Percentiles rank a stretch among this genome's conserved stretches.
Conservation (phyloP, 2,797 vertebrate genomes). For the Numenius phaeopus region DNA sequence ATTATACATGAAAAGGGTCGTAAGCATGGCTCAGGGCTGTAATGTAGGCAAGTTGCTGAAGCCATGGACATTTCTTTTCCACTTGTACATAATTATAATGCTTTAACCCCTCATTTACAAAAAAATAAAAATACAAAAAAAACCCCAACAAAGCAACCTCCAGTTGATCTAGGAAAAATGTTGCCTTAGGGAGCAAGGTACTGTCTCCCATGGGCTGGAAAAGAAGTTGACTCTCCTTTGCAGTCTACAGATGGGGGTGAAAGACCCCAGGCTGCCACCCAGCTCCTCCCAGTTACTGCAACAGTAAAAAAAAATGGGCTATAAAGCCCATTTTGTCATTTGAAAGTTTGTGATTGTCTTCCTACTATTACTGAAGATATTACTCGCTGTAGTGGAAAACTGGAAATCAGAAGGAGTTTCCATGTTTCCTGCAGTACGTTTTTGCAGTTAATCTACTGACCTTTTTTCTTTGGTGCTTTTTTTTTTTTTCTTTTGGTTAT, state of each 20-base stretch:
- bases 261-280: neutral
- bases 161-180: neutral
- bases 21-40: neutral
- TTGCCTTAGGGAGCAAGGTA: neutral
- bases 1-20: neutral
- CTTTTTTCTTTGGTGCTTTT: neutral
- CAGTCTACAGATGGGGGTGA: neutral
- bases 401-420: neutral
- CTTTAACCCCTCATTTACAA: neutral
- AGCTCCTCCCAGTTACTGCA: neutral
- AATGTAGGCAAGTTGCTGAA: neutral
- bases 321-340: neutral
- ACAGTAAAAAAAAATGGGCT: neutral
- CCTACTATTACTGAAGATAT: neutral
- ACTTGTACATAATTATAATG: neutral
- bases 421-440: neutral
- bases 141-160: neutral
- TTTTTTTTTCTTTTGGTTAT: neutral
- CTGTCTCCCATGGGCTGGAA: neutral
- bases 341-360: neutral
- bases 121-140: fast-evolving
- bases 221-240: neutral
- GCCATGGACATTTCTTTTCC: neutral
- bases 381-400: neutral
- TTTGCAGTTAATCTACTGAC: neutral